Evolutionary conservation across 1,140 invertebrate species (phyloP).

Genomic region (Saccostrea cuccullata): DNA sequence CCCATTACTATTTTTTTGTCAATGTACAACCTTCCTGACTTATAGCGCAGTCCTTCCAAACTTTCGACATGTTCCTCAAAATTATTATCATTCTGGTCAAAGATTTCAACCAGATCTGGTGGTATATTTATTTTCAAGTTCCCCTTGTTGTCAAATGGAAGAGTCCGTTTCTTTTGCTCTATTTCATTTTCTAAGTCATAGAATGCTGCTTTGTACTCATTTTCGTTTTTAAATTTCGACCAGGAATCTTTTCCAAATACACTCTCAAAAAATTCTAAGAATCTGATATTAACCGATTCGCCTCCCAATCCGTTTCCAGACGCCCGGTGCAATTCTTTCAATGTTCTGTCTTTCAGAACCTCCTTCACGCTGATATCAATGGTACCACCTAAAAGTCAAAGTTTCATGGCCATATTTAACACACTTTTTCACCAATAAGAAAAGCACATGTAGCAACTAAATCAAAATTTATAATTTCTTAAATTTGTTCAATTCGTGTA

Average conservation of each 20-base stretch:
- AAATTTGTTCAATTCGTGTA: neutral
- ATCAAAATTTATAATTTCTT: neutral
- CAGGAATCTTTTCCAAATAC: conserved; percentile 58
- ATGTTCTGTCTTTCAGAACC: conserved; percentile 16
- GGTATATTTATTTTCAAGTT: neutral
- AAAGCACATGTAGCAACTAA: too few species aligned
- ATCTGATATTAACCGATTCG: conserved; percentile 4
- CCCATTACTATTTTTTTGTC: neutral
- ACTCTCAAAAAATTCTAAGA: neutral
- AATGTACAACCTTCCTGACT: neutral
- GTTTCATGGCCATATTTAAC: neutral
- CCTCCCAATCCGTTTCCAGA: conserved; percentile 34
- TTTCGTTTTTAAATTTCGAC: conserved; percentile 63
- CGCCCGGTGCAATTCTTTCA: conserved; percentile 41
- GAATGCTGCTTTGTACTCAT: conserved; percentile 59
- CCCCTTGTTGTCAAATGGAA: neutral
- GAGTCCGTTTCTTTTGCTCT: conserved; percentile 42
- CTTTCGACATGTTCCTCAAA: neutral
- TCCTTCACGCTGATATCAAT: conserved; percentile 39
- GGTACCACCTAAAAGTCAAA: conserved; percentile 39
- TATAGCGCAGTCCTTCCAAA: neutral
- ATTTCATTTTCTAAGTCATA: conserved; percentile 54
- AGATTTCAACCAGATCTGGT: neutral
- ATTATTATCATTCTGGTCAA: neutral
- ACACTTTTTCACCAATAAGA: neutral